Evolutionary conservation across 2,888 invertebrate genomes (phyloP).

Genomic region (Brassicogethes aeneus): DNA sequence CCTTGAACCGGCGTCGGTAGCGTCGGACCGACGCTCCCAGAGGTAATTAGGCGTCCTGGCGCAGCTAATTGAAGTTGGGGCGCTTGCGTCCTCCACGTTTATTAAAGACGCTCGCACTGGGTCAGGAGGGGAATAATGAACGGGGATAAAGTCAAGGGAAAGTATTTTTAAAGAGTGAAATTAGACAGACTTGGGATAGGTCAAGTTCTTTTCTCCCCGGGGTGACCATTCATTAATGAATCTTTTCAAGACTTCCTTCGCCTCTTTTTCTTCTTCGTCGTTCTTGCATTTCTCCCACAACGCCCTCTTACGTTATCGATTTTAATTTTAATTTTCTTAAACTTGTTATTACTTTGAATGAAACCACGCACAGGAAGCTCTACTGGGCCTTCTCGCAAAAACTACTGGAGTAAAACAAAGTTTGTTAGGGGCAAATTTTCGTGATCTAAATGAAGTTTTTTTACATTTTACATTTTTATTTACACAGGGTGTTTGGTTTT

Average conservation of each 20-base stretch:
- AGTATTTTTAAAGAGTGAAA: slow-evolving; percentile 42
- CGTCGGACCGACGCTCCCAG: slow-evolving; percentile 32
- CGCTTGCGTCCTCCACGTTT: slow-evolving; percentile 36
- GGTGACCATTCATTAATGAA: slow-evolving; percentile 24
- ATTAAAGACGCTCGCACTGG: slow-evolving; percentile 39
- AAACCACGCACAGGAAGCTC: too few species aligned
- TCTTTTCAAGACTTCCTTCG: slow-evolving; percentile 7
- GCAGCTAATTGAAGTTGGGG: slow-evolving; percentile 37
- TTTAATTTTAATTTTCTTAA: background rate
- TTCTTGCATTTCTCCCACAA: background rate
- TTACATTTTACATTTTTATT: too few species aligned
- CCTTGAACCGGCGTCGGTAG: slow-evolving; percentile 34
- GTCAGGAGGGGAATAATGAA: slow-evolving; percentile 41
- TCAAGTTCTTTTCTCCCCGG: slow-evolving; percentile 29
- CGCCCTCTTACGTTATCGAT: background rate
- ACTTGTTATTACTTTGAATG: background rate
- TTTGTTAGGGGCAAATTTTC: too few species aligned
- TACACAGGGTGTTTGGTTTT: too few species aligned
- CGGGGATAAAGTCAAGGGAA: slow-evolving; percentile 39
- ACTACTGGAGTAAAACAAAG: too few species aligned
- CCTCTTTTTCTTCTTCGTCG: slow-evolving; percentile 1
- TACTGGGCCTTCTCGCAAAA: too few species aligned
- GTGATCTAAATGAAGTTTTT: too few species aligned
- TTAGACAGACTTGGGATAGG: slow-evolving; percentile 40
- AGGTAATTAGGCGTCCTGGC: slow-evolving; percentile 40